Evolutionary conservation across 2,888 invertebrate genomes (phyloP), one percentile per base, ranked within the genome.

Genomic region (Drosophila infuscata): DNA sequence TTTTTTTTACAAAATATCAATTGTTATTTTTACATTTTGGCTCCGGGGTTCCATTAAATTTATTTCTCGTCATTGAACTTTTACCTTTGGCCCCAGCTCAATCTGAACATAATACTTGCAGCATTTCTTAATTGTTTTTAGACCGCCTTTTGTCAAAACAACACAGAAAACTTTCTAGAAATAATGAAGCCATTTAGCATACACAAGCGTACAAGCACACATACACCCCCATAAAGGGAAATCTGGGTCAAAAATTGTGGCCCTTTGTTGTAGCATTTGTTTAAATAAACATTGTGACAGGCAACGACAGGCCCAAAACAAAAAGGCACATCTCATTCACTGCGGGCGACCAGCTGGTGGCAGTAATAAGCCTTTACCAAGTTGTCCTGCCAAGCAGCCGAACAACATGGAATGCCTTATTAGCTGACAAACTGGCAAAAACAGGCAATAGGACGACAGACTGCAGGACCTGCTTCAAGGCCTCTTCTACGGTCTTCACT

Each of bases 201-300:
- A 54, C 69, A 80, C 70, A 29, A 68, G 52, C 49, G 68, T 58
- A 70, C 59, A 58, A 52, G 52, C 20, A 54, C 62, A 57, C 53
- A 70, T 61, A 59, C 65, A 68, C 52, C 3, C 52, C 3, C 54
- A 43, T 35, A 56, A 20, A 58, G 30, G 49, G 53, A 83, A 77
- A 85, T 78, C 74, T 89, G 89, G 89, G 88, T 89, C 85, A 85
- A 82, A 85, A 84, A 79, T 74, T 71, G 65, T 72, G 66, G 70
- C 59, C 88, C 76, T 89, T 90, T 83, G 88, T 88, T 76, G 69
- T 61, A 75, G 78, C 77, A 86, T 87, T 90, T 90, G 83, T 88
- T 86, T 90, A 83, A 88, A 88, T 88, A 88, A 89, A 88, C 83
- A 89, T 82, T 86, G 85, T 86, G 90, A 89, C 85, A 84, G 89